These are phyloP conservation scores for Megastigmus dorsalis DNA, from an alignment of 2,888 invertebrate genomes.

Conservation along the genomic window DNA sequence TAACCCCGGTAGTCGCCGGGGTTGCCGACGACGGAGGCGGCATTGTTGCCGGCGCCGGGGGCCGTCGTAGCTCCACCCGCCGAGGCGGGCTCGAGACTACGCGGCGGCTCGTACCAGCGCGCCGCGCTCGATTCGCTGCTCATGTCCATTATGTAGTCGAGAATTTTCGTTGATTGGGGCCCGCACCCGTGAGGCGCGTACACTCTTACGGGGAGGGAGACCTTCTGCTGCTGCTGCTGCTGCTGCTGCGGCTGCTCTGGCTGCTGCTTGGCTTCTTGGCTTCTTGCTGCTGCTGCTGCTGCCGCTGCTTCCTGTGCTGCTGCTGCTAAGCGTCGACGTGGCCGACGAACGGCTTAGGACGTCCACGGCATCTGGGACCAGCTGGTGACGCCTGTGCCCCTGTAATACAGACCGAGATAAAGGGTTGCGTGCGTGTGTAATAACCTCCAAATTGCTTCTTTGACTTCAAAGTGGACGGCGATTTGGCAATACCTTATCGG, in stretches of 20 bases:
- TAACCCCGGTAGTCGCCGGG: slow-evolving; percentile 71
- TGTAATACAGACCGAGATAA: no score
- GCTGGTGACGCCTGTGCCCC: no score
- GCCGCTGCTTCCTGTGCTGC: not conserved
- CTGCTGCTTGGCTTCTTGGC: not conserved
- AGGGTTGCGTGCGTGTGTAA: no score
- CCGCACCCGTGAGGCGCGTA: slow-evolving; percentile 47
- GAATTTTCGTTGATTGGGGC: slow-evolving; percentile 60
- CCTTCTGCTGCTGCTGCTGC: not conserved
- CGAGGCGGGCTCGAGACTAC: slow-evolving; percentile 69
- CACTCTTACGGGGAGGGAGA: slow-evolving; percentile 21
- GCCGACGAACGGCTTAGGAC: not conserved
- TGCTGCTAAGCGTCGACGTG: not conserved
- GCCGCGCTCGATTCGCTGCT: slow-evolving; percentile 74
- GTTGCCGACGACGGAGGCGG: slow-evolving; percentile 65
- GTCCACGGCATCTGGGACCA: not conserved
- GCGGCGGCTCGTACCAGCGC: slow-evolving; percentile 73
- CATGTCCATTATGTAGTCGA: slow-evolving; percentile 72
- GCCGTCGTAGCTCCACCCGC: slow-evolving; percentile 61
- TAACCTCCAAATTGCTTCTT: no score
- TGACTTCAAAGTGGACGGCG: no score
- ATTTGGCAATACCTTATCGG: no score
- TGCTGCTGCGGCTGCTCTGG: not conserved
- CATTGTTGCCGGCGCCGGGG: slow-evolving; percentile 60
- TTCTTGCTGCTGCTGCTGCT: not conserved